Evolutionary conservation across 2,888 invertebrate genomes (phyloP), one percentile per base, ranked within the genome.

Genomic region (Scaptomyza parva): DNA sequence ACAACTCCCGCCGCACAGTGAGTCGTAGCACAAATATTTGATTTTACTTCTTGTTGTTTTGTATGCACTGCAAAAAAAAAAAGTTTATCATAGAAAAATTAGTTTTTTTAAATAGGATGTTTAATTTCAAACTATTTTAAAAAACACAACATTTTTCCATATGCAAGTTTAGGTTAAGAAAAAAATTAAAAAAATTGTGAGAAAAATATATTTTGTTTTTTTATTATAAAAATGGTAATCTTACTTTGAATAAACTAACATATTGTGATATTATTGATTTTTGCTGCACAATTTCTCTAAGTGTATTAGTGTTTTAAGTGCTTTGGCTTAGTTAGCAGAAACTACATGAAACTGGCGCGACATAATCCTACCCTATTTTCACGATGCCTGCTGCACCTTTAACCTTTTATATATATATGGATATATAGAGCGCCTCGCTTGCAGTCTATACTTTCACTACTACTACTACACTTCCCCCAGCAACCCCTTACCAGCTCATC

Each of bases 341-440:
- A 55, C 65, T 70, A 62, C 71, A 63, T 60, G 61, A 64, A 68
- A 67, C 70, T 67, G 66, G 63, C 67, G 67, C 75, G 53, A 64
- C 61, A 54, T 87, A 85, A 87, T 85, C 88, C 86, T 43, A 43
- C 35, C 65, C 58, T 54, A 67, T 86, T 84, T 84, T 80, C 74
- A 69, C 85, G 62, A 78, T 74, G 78, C 44, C 85, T 37, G 37
- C 51, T 88, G 86, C 88, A 84, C 84, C 84, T 84, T 77, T 75
- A 75, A 71, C 74, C 65, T 50, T 2, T 22, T 54, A 8, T 51
- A 12, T 14, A 8, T 35, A 35, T n/a, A n/a, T n/a, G 8, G 0
- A 14, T 14, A 35, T 14, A 35, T 14, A 14, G 55, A 45, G 47
- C 9, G 17, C 26, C 37, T 2, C 5, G 33, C 33, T n/a, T 33